phyloP scores from a whole-genome alignment of 2,888 invertebrate genomes.

The Idaea dimidiata region DNA sequence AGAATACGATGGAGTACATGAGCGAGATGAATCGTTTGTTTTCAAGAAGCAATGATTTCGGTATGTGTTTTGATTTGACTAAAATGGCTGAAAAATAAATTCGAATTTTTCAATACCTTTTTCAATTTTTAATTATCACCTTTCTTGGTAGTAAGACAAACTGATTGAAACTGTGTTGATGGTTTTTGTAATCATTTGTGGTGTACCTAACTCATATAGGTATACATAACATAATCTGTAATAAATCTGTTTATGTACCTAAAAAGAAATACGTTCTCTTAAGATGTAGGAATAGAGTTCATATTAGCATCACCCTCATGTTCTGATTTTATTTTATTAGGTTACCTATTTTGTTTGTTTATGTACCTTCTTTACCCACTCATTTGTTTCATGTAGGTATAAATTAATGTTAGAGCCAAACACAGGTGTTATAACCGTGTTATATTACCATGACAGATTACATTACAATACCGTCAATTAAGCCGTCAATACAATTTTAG shows the following conservation, averaged over 20 bases:
- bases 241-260: too few species aligned
- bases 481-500: too few species aligned
- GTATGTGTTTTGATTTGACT: constrained; percentile 37
- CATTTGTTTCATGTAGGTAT: too few species aligned
- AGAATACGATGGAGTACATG: constrained; percentile 48
- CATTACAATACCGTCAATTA: too few species aligned
- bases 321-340: background rate
- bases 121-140: background rate
- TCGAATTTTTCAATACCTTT: background rate
- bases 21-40: constrained; percentile 54
- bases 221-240: too few species aligned
- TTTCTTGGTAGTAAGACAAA: background rate
- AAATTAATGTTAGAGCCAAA: too few species aligned
- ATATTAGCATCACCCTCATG: background rate
- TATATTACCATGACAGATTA: too few species aligned
- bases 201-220: too few species aligned
- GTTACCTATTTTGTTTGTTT: background rate
- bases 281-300: background rate
- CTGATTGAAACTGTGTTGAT: background rate
- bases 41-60: constrained; percentile 39
- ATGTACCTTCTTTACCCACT: background rate
- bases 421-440: too few species aligned
- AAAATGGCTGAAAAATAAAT: background rate
- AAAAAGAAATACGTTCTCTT: background rate
- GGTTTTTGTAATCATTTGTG: background rate